These are phyloP conservation scores for Cydia pomonella DNA, from an alignment of 1,140 invertebrate genomes.

Conservation along the genomic window DNA sequence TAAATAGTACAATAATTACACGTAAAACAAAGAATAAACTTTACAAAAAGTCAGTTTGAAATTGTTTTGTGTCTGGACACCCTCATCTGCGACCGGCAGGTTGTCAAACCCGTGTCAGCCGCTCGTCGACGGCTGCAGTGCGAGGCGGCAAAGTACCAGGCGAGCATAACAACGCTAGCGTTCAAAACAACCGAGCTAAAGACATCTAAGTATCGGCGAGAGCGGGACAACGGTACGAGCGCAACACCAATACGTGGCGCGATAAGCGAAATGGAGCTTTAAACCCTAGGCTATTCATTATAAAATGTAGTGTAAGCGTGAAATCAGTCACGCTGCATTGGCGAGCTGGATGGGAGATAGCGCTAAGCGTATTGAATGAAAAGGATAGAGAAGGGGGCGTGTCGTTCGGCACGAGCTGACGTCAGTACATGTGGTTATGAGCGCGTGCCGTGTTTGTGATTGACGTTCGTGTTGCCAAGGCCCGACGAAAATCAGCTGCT, in stretches of 20 bases:
- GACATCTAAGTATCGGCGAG: conserved; percentile 36
- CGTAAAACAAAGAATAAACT: conserved; percentile 5
- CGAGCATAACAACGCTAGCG: conserved; percentile 54
- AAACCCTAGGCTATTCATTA: conserved; percentile 39
- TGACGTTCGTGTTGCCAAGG: conserved; percentile 58
- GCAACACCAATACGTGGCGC: conserved; percentile 35
- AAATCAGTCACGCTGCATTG: conserved; percentile 55
- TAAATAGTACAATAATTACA: not conserved
- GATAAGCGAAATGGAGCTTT: conserved; percentile 45
- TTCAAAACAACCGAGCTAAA: conserved; percentile 37
- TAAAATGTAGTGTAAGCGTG: conserved; percentile 38
- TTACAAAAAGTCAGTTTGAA: conserved; percentile 23
- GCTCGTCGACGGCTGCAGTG: conserved; percentile 70
- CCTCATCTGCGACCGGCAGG: conserved; percentile 44
- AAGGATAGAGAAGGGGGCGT: conserved; percentile 58
- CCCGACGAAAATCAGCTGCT: conserved; percentile 73
- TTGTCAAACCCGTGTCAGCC: conserved; percentile 72
- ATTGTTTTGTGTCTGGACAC: conserved; percentile 22
- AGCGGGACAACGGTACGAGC: conserved; percentile 44
- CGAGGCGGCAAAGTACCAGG: conserved; percentile 79
- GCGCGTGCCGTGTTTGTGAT: conserved; percentile 55
- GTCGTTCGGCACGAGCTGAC: conserved; percentile 49
- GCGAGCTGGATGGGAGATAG: conserved; percentile 49
- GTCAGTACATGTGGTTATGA: conserved; percentile 57
- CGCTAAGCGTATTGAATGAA: conserved; percentile 40